Conservation (phyloP, 2,888 invertebrate genomes). For the Pseudanteris insignis region DNA sequence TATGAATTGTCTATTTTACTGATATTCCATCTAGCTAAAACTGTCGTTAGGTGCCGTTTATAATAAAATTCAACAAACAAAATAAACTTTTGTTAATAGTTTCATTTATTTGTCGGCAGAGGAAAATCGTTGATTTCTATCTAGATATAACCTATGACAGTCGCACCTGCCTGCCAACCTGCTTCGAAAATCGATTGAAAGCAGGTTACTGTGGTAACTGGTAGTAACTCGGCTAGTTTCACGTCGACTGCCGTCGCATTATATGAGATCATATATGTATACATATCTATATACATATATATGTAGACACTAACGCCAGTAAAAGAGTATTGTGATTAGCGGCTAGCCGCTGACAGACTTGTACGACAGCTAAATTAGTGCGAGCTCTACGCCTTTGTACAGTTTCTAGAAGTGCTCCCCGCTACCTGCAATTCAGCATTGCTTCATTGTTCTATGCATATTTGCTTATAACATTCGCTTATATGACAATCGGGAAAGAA, state of each 20-base stretch:
- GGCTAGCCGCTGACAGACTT: slow-evolving; percentile 57
- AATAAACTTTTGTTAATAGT: no score
- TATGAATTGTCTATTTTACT: no score
- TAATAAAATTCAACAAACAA: no score
- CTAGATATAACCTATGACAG: no score
- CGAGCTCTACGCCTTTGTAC: slow-evolving; percentile 2
- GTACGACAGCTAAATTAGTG: slow-evolving; percentile 15
- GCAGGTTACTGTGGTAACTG: slow-evolving; percentile 34
- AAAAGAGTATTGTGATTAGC: slow-evolving; percentile 52
- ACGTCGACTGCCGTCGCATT: slow-evolving; percentile 22
- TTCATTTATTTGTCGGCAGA: no score
- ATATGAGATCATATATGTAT: slow-evolving; percentile 6
- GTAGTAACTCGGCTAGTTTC: slow-evolving; percentile 27
- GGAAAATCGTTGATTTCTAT: no score
- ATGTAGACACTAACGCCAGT: slow-evolving; percentile 20
- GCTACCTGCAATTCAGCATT: slow-evolving; percentile 21
- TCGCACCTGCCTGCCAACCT: slow-evolving; percentile 13
- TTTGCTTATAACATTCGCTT: slow-evolving; percentile 54
- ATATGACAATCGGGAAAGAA: slow-evolving; percentile 83
- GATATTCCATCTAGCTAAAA: no score
- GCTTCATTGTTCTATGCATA: slow-evolving; percentile 53
- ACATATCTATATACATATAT: slow-evolving; percentile 5
- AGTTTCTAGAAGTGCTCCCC: slow-evolving; percentile 4
- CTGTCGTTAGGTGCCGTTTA: no score
- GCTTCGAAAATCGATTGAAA: slow-evolving; percentile 39